Base-by-base conservation (phyloP, 2,888 invertebrate species). In the Monochamus alternatus region DNA sequence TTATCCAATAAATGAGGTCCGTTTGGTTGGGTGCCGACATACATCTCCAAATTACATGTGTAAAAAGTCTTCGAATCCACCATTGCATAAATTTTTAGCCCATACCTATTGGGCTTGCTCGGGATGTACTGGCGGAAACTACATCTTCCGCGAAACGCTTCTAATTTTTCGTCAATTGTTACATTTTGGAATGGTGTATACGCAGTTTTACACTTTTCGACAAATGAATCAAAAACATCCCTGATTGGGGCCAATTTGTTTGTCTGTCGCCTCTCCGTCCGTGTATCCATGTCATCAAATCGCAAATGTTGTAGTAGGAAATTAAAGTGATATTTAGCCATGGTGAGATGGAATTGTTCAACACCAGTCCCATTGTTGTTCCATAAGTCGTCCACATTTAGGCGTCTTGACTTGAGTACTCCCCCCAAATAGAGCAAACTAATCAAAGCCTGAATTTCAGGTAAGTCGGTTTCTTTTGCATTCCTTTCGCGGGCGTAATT, bases 11-110 rank as follows among this genome's bases (percentile, higher is more conserved):
- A 38, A 75, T 80, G 81, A 22, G 81, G 81, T 12, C 82, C 83
- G 58, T 80, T 69, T 75, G 82, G 83, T 77, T 85, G 83, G 64
- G 73, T 80, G 43, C 83, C 81, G 22, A 78, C 77, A 79, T 84
- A 84, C 58, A 84, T 78, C 77, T 85, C 82, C 74, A 85, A 66
- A 64, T 83, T 81, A 22, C 43, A 64, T 22, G 82, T 80, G 77
- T 84, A 84, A 80, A 76, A 85, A 14, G 76, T 74, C 74, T 81
- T 82, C 47, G 81, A 76, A 76, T 85, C 83, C 59, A 71, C 74
- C 22, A 82, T 58, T 22, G 84, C 82, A 52, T 64, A 76, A 58
- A 90, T 87, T 3, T 87, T 88, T 0, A 84, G 58, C n/a, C 68
- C 75, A 62, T 74, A 75, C 62, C 63, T 74, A 59, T 74, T 76